Evolutionary conservation across 2,888 invertebrate genomes (phyloP).

Genomic region (Drosophila pegasa): DNA sequence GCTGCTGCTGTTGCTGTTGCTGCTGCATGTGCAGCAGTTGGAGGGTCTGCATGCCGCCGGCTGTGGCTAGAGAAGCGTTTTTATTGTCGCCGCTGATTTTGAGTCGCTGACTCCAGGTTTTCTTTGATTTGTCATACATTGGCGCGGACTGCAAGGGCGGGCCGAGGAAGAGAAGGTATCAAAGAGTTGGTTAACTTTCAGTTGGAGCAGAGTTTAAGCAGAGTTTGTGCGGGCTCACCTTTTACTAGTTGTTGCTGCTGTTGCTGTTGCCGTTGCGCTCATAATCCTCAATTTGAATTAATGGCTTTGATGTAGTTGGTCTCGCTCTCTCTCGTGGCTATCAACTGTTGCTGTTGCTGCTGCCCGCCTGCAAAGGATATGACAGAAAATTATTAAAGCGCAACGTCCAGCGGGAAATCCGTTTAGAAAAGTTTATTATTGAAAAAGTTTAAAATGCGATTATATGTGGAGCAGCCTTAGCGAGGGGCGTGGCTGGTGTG

Average conservation of each 20-base stretch:
- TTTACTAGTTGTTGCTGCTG: slow-evolving; percentile 45
- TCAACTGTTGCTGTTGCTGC: slow-evolving; percentile 61
- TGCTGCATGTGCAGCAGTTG: slow-evolving; percentile 67
- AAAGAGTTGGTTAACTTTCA: slow-evolving; percentile 12
- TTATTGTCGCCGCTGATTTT: slow-evolving; percentile 86
- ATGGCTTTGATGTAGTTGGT: slow-evolving; percentile 65
- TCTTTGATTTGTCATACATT: slow-evolving; percentile 86
- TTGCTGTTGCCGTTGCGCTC: slow-evolving; percentile 62
- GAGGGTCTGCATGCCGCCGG: slow-evolving; percentile 65
- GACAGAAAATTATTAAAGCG: slow-evolving; percentile 72
- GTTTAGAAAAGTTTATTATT: slow-evolving; percentile 78
- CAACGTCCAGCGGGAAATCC: slow-evolving; percentile 78
- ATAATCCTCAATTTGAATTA: slow-evolving; percentile 80
- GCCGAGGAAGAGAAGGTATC: not conserved
- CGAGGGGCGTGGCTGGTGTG: not conserved
- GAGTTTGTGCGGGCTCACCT: slow-evolving; percentile 47
- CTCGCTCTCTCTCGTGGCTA: slow-evolving; percentile 18
- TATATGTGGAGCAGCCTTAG: slow-evolving; percentile 49
- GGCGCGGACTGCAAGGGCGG: slow-evolving; percentile 65
- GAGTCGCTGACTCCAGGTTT: slow-evolving; percentile 90
- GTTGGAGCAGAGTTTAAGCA: slow-evolving; percentile 6
- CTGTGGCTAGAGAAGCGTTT: slow-evolving; percentile 83
- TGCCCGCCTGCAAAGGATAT: slow-evolving; percentile 43
- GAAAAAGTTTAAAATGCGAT: slow-evolving; percentile 80
- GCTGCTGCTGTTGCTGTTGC: slow-evolving; percentile 84